These are phyloP conservation scores for Anthopleura xanthogrammica DNA, from an alignment of 92 coral and sea anemone species.

Conservation along the genomic window DNA sequence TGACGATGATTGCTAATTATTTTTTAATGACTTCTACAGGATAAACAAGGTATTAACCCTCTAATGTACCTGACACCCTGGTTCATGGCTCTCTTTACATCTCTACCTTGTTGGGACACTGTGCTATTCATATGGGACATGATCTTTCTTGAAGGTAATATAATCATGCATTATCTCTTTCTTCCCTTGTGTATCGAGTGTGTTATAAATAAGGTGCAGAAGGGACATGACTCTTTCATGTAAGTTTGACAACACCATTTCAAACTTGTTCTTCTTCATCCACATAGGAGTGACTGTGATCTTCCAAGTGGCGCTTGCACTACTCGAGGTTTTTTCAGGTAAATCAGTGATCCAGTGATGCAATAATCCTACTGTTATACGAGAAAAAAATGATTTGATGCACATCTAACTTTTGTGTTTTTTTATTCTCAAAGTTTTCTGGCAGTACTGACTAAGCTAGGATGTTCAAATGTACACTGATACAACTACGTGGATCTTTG, in stretches of 20 bases:
- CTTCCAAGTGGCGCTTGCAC: conserved; percentile 79
- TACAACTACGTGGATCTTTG: not conserved
- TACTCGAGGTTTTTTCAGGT: conserved; percentile 76
- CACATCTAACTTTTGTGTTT: too few species aligned
- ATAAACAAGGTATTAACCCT: conserved; percentile 71
- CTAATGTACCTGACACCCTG: conserved; percentile 92
- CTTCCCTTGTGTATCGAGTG: too few species aligned
- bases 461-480: too few species aligned
- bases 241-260: too few species aligned
- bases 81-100: conserved; percentile 95
- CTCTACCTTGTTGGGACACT: conserved; percentile 94
- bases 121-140: conserved; percentile 93
- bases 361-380: too few species aligned
- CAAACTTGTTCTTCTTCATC: too few species aligned
- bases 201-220: too few species aligned
- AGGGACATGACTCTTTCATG: too few species aligned
- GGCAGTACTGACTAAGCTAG: too few species aligned
- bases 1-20: not conserved
- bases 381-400: too few species aligned
- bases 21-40: conserved; percentile 30
- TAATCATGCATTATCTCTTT: not conserved
- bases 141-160: conserved; percentile 78
- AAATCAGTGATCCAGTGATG: not conserved
- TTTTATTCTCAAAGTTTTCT: too few species aligned
- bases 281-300: conserved; percentile 70